Percentiles rank a stretch among this genome's conserved stretches.
phyloP scores from a whole-genome alignment of 2,797 vertebrate genomes.

The Acropternis orthonyx region DNA sequence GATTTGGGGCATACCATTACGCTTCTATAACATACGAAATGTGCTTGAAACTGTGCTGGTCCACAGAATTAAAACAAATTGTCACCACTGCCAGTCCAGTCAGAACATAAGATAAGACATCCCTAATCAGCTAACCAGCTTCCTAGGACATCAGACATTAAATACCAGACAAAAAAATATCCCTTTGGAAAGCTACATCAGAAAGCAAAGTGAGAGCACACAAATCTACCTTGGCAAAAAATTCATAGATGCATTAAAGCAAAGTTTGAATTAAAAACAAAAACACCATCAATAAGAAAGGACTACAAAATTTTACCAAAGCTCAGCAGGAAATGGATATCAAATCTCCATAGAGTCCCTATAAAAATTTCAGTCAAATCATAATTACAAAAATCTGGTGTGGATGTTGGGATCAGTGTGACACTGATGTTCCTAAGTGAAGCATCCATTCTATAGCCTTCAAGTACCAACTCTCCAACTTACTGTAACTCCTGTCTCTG shows the following conservation, averaged over 20 bases:
- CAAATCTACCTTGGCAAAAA: neutral
- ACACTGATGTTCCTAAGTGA: neutral
- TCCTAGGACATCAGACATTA: neutral
- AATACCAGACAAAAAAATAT: neutral
- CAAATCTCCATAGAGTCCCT: neutral
- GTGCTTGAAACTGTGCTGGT: neutral
- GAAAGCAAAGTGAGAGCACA: neutral
- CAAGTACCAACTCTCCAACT: neutral
- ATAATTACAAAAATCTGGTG: neutral
- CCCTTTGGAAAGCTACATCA: neutral
- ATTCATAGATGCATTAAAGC: neutral
- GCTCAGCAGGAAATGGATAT: rapidly evolving
- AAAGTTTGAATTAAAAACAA: neutral
- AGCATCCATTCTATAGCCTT: neutral
- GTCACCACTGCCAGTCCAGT: neutral
- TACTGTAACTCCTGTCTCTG: neutral
- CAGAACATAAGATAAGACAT: neutral
- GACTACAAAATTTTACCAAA: neutral
- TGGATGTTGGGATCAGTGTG: neutral
- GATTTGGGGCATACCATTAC: neutral
- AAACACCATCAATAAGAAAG: neutral
- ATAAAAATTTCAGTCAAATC: neutral
- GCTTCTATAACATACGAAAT: rapidly evolving
- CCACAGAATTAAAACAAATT: neutral
- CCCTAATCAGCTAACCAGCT: neutral